These are phyloP conservation scores for Cisticola juncidis DNA, from an alignment of 2,113 vertebrate species.

Conservation along the genomic window DNA sequence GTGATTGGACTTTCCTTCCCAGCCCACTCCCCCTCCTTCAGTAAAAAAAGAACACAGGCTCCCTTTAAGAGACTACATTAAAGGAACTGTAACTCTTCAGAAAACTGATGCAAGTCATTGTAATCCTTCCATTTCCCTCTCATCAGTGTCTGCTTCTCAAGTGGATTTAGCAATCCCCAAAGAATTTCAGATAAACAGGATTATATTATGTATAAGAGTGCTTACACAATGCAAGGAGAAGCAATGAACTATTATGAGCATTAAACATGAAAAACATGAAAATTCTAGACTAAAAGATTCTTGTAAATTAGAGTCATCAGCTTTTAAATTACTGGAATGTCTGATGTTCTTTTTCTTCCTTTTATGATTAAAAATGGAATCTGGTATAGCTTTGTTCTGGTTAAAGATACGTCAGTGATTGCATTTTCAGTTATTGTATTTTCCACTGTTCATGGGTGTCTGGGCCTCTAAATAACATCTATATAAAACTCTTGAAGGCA, in stretches of 20 bases:
- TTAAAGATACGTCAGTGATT: neutral
- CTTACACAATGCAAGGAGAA: neutral
- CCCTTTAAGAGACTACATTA: neutral
- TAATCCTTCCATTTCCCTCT: neutral
- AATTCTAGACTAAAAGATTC: neutral
- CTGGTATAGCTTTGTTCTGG: neutral
- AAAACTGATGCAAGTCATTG: neutral
- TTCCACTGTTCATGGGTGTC: neutral
- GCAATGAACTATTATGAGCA: neutral
- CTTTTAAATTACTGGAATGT: neutral
- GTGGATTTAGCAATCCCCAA: neutral
- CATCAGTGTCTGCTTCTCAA: neutral
- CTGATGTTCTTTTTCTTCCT: neutral
- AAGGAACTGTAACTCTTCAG: neutral
- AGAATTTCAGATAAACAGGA: neutral
- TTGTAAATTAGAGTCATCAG: neutral
- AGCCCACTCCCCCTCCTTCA: rapidly evolving
- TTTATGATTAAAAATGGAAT: neutral
- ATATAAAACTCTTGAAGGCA: neutral
- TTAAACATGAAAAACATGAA: neutral
- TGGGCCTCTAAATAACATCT: neutral
- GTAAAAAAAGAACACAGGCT: neutral
- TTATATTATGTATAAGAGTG: neutral
- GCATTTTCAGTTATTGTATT: neutral
- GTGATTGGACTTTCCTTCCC: neutral